Evolutionary conservation across 2,888 invertebrate species (phyloP).

Genomic region (Gymnosoma rotundatum): DNA sequence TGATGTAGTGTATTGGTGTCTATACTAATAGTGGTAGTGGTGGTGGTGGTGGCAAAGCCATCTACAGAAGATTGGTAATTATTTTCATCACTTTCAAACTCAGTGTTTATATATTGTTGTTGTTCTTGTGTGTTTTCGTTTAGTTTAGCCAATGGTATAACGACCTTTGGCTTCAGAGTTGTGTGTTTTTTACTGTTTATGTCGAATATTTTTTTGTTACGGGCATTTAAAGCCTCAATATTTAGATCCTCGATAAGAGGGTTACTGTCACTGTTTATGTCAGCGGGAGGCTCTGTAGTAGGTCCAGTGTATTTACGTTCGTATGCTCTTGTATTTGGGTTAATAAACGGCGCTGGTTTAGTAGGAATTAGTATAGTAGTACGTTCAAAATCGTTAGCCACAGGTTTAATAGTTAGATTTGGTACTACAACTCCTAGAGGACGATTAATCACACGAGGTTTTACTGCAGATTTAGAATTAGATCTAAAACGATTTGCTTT

Average conservation of each 20-base stretch:
- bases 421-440: slow-evolving; percentile 76
- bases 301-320: slow-evolving; percentile 79
- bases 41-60: slow-evolving; percentile 77
- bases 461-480: slow-evolving; percentile 71
- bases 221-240: slow-evolving; percentile 83
- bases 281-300: slow-evolving; percentile 75
- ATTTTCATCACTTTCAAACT: slow-evolving; percentile 70
- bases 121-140: slow-evolving; percentile 70
- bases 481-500: slow-evolving; percentile 70
- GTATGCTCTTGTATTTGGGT: slow-evolving; percentile 79
- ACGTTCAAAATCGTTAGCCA: slow-evolving; percentile 77
- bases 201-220: slow-evolving; percentile 84
- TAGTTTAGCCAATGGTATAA: slow-evolving; percentile 49
- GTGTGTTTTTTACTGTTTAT: slow-evolving; percentile 82
- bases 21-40: slow-evolving; percentile 69
- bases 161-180: slow-evolving; percentile 77
- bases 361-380: slow-evolving; percentile 76
- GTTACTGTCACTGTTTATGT: slow-evolving; percentile 71
- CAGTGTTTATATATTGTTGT: slow-evolving; percentile 71
- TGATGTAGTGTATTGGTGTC: slow-evolving; percentile 69
- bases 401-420: slow-evolving; percentile 78
- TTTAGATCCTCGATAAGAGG: slow-evolving; percentile 82
- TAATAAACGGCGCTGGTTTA: slow-evolving; percentile 79
- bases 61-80: slow-evolving; percentile 64
- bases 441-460: slow-evolving; percentile 78